Evolutionary conservation across 1,140 invertebrate genomes (phyloP).

Genomic region (Macrocentrus cingulum): DNA sequence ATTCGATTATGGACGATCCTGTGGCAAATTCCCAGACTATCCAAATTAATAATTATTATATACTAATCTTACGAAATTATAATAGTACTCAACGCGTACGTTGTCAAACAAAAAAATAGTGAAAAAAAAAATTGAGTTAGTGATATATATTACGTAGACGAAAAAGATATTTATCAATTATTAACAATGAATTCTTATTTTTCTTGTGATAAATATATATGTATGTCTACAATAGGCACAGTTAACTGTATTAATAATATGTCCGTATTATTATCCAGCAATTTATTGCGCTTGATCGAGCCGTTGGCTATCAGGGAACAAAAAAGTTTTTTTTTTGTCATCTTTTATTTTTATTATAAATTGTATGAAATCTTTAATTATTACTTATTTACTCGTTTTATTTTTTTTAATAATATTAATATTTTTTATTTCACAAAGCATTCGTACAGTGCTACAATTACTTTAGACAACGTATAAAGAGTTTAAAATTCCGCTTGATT

Average conservation of each 20-base stretch:
- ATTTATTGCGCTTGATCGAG: constrained; percentile 40
- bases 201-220: constrained; percentile 39
- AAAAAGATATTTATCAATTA: constrained; percentile 15
- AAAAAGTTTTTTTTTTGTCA: constrained; percentile 42
- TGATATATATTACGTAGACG: too few species aligned
- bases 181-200: constrained; percentile 22
- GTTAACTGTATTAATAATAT: constrained; percentile 45
- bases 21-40: background rate
- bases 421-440: constrained; percentile 43
- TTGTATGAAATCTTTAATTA: constrained; percentile 43
- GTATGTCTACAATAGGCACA: constrained; percentile 55
- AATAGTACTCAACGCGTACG: background rate
- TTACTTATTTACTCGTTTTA: too few species aligned
- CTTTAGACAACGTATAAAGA: constrained; percentile 21
- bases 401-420: too few species aligned
- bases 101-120: background rate
- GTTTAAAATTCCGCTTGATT: too few species aligned
- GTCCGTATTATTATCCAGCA: constrained; percentile 33
- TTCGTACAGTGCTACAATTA: constrained; percentile 45
- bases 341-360: too few species aligned
- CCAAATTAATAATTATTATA: background rate
- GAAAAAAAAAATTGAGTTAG: constrained; percentile 8
- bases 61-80: background rate
- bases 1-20: background rate
- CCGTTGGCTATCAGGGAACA: constrained; percentile 54